phyloP scores from a whole-genome alignment of 2,888 invertebrate genomes.

The Subacronicta megacephala region DNA sequence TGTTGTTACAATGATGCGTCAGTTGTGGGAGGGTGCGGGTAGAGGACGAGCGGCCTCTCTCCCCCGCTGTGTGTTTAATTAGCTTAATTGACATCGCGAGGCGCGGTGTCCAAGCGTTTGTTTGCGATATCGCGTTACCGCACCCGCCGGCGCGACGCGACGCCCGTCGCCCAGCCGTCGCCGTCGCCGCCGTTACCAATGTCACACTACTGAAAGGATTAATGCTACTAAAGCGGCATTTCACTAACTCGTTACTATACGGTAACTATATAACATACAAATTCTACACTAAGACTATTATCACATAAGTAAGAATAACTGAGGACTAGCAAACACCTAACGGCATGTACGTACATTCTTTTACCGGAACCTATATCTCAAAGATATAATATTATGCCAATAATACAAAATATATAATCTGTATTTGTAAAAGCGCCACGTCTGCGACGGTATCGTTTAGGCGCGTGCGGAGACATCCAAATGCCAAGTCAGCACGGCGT shows the following conservation, averaged over 20 bases:
- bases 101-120: slow-evolving; percentile 88
- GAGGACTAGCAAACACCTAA: neutral
- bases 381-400: slow-evolving; percentile 26
- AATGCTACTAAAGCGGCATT: slow-evolving; percentile 31
- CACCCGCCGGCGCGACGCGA: slow-evolving; percentile 52
- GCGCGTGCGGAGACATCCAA: slow-evolving; percentile 60
- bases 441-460: slow-evolving; percentile 63
- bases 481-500: slow-evolving; percentile 76
- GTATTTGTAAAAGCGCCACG: slow-evolving; percentile 62
- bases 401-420: slow-evolving; percentile 48
- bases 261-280: no score
- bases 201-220: slow-evolving; percentile 48
- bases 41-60: slow-evolving; percentile 68
- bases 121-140: slow-evolving; percentile 86
- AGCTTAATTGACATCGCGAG: slow-evolving; percentile 89
- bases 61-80: slow-evolving; percentile 87
- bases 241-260: no score
- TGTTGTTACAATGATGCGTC: slow-evolving; percentile 83
- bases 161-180: slow-evolving; percentile 61
- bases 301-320: neutral
- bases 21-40: slow-evolving; percentile 71
- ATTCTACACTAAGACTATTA: no score
- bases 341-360: no score
- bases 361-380: no score
- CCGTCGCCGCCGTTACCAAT: slow-evolving; percentile 54